phyloP scores from a whole-genome alignment of 2,113 vertebrate genomes.

The Cephalopholis sonnerati region DNA sequence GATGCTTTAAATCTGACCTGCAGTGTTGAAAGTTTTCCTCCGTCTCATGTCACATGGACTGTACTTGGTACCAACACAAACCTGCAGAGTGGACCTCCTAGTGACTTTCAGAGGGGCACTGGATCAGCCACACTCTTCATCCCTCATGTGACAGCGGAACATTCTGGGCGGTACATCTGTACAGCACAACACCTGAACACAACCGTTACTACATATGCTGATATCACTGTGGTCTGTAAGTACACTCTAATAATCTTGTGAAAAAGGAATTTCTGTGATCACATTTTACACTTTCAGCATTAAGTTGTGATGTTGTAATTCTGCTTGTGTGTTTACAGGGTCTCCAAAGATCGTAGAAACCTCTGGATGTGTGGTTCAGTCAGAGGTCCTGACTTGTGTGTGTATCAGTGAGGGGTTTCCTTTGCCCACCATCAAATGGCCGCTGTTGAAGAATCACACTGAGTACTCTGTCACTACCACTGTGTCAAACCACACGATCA shows the following conservation, averaged over 20 bases:
- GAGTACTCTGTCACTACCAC: conserved; percentile 29
- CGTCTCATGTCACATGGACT: background rate
- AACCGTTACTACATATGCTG: background rate
- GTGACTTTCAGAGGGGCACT: background rate
- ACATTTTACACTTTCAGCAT: background rate
- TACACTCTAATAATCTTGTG: background rate
- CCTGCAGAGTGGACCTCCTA: no score
- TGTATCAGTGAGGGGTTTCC: conserved; percentile 64
- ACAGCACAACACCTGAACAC: background rate
- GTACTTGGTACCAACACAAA: no score
- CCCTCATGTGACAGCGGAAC: background rate
- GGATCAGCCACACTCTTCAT: background rate
- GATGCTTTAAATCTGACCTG: conserved; percentile 2
- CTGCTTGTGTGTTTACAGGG: conserved; percentile 20
- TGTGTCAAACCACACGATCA: conserved; percentile 45
- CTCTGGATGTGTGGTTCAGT: conserved; percentile 50
- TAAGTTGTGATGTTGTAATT: background rate
- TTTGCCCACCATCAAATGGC: conserved; percentile 65
- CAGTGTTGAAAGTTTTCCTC: background rate
- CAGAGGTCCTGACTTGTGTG: conserved; percentile 50
- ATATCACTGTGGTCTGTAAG: background rate
- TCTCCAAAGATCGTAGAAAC: conserved; percentile 6
- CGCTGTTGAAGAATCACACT: conserved; percentile 6
- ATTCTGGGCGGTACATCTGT: background rate
- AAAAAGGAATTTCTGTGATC: background rate